phyloP scores from a whole-genome alignment of 2,888 invertebrate genomes.

The Steinernema carpocapsae region DNA sequence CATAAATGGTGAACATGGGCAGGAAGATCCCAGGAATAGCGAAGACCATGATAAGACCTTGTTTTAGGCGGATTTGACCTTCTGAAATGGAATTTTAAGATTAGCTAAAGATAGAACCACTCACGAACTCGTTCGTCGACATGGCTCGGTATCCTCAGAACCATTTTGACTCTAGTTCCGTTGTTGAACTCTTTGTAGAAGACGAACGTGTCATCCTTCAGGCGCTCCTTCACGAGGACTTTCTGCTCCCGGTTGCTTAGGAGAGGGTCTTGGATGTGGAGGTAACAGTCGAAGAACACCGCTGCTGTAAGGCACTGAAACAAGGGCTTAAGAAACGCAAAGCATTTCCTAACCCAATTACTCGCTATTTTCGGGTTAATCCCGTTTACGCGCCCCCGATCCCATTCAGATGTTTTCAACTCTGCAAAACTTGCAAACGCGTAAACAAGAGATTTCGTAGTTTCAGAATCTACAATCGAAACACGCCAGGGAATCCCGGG shows the following conservation, averaged over 20 bases:
- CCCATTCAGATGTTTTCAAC: not conserved
- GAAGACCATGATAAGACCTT: conserved; percentile 8
- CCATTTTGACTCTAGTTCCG: not conserved
- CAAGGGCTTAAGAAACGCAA: no score
- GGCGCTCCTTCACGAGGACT: conserved; percentile 2
- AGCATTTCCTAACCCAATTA: no score
- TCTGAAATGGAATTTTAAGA: no score
- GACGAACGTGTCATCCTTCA: conserved; percentile 15
- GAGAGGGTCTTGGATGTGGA: conserved; percentile 12
- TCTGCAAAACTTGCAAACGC: no score
- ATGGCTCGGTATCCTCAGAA: not conserved
- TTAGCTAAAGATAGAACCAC: not conserved
- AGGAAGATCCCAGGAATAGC: conserved; percentile 1
- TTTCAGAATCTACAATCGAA: no score
- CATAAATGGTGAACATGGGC: conserved; percentile 19
- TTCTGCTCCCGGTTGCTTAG: not conserved
- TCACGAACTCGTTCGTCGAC: conserved; percentile 16
- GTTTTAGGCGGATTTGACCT: not conserved
- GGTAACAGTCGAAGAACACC: conserved; percentile 26
- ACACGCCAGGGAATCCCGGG: no score
- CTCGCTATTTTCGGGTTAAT: no score
- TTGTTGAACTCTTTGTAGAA: conserved; percentile 17
- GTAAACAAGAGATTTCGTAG: no score
- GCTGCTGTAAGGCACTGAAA: conserved; percentile 15
- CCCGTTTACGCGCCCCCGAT: no score